Base-by-base conservation (phyloP, 2,888 invertebrate species). In the Fragum fragum region DNA sequence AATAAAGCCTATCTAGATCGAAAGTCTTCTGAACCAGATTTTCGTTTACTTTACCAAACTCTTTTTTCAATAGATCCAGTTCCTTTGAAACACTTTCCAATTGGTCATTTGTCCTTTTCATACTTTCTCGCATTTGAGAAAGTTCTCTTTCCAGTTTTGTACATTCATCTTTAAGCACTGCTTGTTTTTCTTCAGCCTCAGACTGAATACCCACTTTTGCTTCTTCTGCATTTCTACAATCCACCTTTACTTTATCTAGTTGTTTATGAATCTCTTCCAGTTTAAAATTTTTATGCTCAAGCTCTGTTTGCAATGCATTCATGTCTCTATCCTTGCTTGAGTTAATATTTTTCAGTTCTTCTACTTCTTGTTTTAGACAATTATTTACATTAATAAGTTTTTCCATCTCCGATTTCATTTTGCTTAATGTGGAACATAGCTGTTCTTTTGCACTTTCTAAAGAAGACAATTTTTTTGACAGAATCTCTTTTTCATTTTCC, bases 331-430 rank as follows among this genome's bases (percentile, higher is more conserved):
- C 83, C 74, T 80, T 81, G 0, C 73, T 74, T 23, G 76, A 70
- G 14, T 73, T 28, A 23, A 76, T 72, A 36, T 78, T 73, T 71
- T 78, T 81, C 21, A 85, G 28, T 23, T 85, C 82, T 39, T 79
- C 73, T 26, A 85, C 47, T 63, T 90, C 89, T 52, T 79, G 81
- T 39, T 86, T 88, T 28, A 84, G 83, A 23, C 73, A 76, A 53
- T 71, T 36, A 32, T 86, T 80, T 26, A 85, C 61, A 63, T 81
- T 85, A 14, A 80, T 39, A 59, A 86, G 77, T 32, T 81, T 82
- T 66, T 87, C 86, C 26, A 82, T 86, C 68, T 85, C 87, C 6
- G 36, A 26, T 53, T 86, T 86, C 14, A 86, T 21, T 36, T 71
- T 57, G 55, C 55, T 69, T 28, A 86, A 61, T 16, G 76, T 73